These are phyloP conservation scores for Triplophysa yarkandensis DNA, from an alignment of 2,797 vertebrate species.

Conservation along the genomic window DNA sequence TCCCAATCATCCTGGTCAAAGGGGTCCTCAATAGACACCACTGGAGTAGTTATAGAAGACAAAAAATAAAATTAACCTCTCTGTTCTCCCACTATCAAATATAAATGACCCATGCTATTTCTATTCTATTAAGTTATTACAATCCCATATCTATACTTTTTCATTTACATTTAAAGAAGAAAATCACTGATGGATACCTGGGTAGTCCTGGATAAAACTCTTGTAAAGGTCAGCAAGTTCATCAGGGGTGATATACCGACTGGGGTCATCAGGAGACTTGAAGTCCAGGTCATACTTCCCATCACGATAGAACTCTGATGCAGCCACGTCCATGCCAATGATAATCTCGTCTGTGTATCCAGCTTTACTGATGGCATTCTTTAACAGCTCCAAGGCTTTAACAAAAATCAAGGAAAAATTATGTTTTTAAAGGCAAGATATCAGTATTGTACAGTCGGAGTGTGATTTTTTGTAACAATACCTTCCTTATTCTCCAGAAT, in stretches of 20 bases:
- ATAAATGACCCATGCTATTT: too few relatives aligned
- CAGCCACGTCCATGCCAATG: constrained; percentile 97
- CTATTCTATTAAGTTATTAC: not conserved
- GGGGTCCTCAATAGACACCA: constrained; percentile 95
- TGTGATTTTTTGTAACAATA: constrained; percentile 51
- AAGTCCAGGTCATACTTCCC: constrained; percentile 97
- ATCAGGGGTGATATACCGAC: constrained; percentile 84
- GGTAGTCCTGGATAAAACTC: constrained; percentile 90
- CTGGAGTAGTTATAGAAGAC: constrained; percentile 50
- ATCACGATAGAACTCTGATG: constrained; percentile 88
- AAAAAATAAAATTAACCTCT: not conserved
- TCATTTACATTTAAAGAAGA: constrained; percentile 8
- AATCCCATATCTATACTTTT: not conserved
- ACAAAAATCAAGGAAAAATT: not conserved
- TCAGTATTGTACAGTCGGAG: not conserved
- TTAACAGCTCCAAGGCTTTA: constrained; percentile 88
- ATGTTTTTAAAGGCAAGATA: not conserved
- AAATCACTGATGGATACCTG: constrained; percentile 70
- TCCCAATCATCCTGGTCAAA: constrained; percentile 97
- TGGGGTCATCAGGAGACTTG: constrained; percentile 91
- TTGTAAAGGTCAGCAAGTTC: constrained; percentile 91
- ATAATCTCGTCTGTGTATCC: constrained; percentile 90
- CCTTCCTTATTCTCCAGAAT: constrained; percentile 97
- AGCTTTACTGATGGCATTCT: constrained; percentile 86
- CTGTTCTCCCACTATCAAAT: too few relatives aligned